Base-by-base conservation (phyloP, 2,888 invertebrate genomes). In the Monoplex corrugatus region DNA sequence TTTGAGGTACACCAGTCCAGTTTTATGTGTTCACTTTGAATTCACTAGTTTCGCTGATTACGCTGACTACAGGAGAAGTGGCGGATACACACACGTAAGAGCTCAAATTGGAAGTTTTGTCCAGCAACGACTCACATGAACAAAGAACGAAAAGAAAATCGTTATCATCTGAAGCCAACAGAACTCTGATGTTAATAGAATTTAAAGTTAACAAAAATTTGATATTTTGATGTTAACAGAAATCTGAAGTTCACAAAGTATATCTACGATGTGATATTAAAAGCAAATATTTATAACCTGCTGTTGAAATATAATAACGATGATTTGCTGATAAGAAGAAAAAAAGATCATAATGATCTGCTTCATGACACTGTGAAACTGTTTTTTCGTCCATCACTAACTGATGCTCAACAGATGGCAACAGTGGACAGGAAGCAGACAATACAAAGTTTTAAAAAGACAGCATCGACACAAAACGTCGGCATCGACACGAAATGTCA, bases 21-120 rank as follows among this genome's bases (percentile, higher is more conserved):
- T 19, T 75, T 75, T 38, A 75, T 13, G 75, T 13, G 35, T 16
- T 23, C 38, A 35, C 16, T 35, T 16, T 57, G 75, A 28, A 75
- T 28, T 75, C 38, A 13, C 23, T 28, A 13, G 38, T 35, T 75
- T 8, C 38, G 35, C 38, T 8, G 16, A 38, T 28, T 75, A 50
- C 16, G 23, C 75, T n/a, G n/a, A 75, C 75, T 35, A n/a, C 35
- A 75, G 35, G n/a, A 35, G 8, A 35, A 38, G 8, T 72, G 28
- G 28, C 38, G 6, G 28, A 43, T 44, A 43, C 23, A 35, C 75
- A 75, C 38, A n/a, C 6, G 75, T 23, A 13, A 19, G 35, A 35
- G 38, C 28, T 68, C n/a, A 68, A 16, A 23, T 38, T 80, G 87
- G 87, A 87, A 87, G 87, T 87, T 87, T 87, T 87, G 87, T 44